Base-by-base conservation (phyloP, 2,888 invertebrate species). In the Ennomos fuscantarius region DNA sequence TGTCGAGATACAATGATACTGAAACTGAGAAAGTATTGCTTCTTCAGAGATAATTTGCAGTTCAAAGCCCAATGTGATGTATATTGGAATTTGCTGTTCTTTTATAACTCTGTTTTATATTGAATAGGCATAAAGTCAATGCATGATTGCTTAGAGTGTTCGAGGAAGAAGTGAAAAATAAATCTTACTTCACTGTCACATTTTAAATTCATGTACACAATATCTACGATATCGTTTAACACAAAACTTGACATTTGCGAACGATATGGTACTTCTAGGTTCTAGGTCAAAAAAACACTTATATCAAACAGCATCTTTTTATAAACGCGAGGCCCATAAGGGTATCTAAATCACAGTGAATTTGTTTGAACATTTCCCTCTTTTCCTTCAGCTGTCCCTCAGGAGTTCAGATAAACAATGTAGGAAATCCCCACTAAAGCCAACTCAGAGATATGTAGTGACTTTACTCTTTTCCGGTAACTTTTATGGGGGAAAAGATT, bases 401-500 rank as follows among this genome's bases (percentile, higher is more conserved):
- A 80, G 78, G 82, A 80, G 70, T 69, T 54, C 65, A 81, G 81
- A 86, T 82, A 86, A 84, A 84, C 79, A 82, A 82, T 79, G 78
- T 76, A 76, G 68, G 65, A 73, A 74, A 79, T 78, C 76, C 73
- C 68, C 71, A 61, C 61, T 48, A 66, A 73, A 79, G 69, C 75
- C 70, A 69, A 72, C 71, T 69, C 60, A 45, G 69, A 69, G 74
- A 72, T 79, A 77, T 72, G 66, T 72, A 77, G 73, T 77, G 77
- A 79, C 73, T 78, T 79, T 55, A 57, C 49, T 72, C 69, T 61
- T 63, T 64, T 68, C 57, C 61, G 69, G 72, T 74, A 74, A 74
- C 69, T 76, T 79, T 76, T 74, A 77, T 73, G 70, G 47, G 69
- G 59, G 73, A 72, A 71, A 73, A 74, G 70, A 71, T 73, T 73